Base-by-base conservation (phyloP, 2,888 invertebrate genomes). In the Andrena trimmerana region DNA sequence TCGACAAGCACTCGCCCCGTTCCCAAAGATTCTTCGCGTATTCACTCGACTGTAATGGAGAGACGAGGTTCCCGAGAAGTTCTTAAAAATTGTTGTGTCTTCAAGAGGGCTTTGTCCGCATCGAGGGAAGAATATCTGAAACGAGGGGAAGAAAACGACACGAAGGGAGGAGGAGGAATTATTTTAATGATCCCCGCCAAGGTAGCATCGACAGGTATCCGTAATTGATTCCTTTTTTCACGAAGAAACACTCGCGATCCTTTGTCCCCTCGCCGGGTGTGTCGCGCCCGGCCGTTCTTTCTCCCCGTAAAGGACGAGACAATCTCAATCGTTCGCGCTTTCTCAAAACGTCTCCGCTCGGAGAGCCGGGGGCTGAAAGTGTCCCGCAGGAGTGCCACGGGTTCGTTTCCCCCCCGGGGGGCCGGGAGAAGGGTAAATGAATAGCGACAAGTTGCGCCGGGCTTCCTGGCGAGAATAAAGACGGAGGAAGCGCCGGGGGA, bases 381-480 rank as follows among this genome's bases (percentile, higher is more conserved):
- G 79, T 72, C 75, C 76, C 67, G 69, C 60, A 67, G 62, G 69
- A 60, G 78, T 59, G 27, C 68, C 60, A 33, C 31, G 69, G 27
- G 72, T 82, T 86, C 76, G 73, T 70, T 84, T 71, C 63, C 24
- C 2, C 27, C 27, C 27, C 57, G 29, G 20, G 16, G 29, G 20
- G 67, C 27, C 50, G 50, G 52, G 63, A 85, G 48, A 77, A 82
- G 86, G 81, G 77, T 83, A 86, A 86, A 86, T 86, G 86, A 86
- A 86, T 86, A 86, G 81, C 86, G 86, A 86, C 86, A 86, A 83
- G 81, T 85, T 73, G 83, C 57, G 70, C 69, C 72, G 71, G 33
- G 76, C 76, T 72, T 84, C 74, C 71, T 8, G 54, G 8, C 62
- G 60, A 60, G 75, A 82, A 84, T 82, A 82, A 85, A 82, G 82